A percentile compares a stretch with the other conserved stretches of the same genome.
Evolutionary conservation across 2,113 vertebrate genomes (phyloP).

Genomic region (Scortum barcoo): DNA sequence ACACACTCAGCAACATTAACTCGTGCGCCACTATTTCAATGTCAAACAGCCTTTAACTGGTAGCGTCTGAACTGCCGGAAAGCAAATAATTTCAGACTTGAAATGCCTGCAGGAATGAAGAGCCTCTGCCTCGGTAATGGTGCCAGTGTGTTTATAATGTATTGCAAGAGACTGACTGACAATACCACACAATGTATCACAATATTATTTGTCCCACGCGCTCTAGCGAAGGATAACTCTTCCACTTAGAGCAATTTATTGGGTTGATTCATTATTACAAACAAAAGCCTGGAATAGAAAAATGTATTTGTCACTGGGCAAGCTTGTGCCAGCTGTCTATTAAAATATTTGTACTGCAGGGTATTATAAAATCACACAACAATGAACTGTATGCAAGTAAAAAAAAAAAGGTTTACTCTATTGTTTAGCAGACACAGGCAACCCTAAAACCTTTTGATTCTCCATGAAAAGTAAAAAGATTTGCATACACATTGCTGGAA

Average conservation of each 20-base stretch:
- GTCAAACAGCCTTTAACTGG: constrained; percentile 24
- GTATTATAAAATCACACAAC: not conserved
- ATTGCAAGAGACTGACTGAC: constrained; percentile 26
- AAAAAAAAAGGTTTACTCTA: not conserved
- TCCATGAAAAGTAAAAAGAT: not conserved
- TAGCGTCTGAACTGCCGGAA: not conserved
- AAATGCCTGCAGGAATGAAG: constrained; percentile 23
- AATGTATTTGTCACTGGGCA: not conserved
- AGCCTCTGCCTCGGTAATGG: constrained; percentile 19
- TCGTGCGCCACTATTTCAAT: not conserved
- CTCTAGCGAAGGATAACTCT: not conserved
- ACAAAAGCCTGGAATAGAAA: not conserved
- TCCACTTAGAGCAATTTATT: not conserved
- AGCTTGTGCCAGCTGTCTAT: not conserved
- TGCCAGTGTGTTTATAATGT: constrained; percentile 25
- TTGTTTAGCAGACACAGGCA: not conserved
- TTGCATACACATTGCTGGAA: not conserved
- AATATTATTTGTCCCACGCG: constrained; percentile 11
- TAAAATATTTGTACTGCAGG: not conserved
- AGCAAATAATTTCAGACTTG: constrained; percentile 27
- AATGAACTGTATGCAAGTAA: not conserved
- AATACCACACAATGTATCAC: constrained; percentile 11
- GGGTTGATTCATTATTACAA: not conserved
- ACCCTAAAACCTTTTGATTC: not conserved
- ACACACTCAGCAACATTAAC: not conserved